Percentiles rank a stretch among this genome's conserved stretches.
Conservation (phyloP, 2,113 vertebrate genomes). For the Oplegnathus fasciatus region DNA sequence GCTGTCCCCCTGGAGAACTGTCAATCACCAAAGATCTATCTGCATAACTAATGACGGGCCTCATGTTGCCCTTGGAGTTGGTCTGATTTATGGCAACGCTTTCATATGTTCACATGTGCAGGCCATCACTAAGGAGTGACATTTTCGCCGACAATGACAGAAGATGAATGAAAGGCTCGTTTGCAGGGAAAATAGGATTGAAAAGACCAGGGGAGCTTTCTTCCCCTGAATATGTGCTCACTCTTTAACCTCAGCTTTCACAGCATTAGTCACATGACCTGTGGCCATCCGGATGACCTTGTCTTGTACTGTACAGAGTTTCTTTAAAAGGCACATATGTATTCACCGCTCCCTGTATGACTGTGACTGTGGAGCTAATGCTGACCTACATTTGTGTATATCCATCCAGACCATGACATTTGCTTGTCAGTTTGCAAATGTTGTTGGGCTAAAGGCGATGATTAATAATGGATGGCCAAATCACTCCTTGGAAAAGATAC, state of each 20-base stretch:
- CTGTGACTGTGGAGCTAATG: slow-evolving; percentile 44
- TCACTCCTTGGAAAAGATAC: slow-evolving; percentile 43
- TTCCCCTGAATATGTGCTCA: slow-evolving; percentile 17
- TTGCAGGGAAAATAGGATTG: slow-evolving; percentile 29
- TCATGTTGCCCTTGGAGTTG: slow-evolving; percentile 68
- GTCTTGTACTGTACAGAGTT: slow-evolving; percentile 37
- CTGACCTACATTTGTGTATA: slow-evolving; percentile 60
- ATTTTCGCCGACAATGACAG: slow-evolving; percentile 53
- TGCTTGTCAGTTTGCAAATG: slow-evolving; percentile 56
- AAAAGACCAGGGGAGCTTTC: slow-evolving; percentile 23
- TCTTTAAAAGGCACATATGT: slow-evolving; percentile 18
- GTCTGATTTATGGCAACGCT: slow-evolving; percentile 67
- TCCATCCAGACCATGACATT: slow-evolving; percentile 51
- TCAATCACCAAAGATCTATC: slow-evolving; percentile 69
- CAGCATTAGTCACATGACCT: slow-evolving; percentile 60
- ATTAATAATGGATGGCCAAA: slow-evolving; percentile 68
- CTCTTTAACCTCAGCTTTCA: slow-evolving; percentile 33
- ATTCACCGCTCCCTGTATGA: slow-evolving; percentile 23
- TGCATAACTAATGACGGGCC: slow-evolving; percentile 61
- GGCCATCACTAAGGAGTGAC: slow-evolving; percentile 59
- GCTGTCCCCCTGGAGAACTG: slow-evolving; percentile 59
- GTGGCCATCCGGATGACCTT: slow-evolving; percentile 24
- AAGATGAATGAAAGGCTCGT: slow-evolving; percentile 49
- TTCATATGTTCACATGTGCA: slow-evolving; percentile 65
- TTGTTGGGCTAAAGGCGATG: slow-evolving; percentile 54